Evolutionary conservation across 1,140 invertebrate genomes (phyloP).

Genomic region (Drosophila dunni): DNA sequence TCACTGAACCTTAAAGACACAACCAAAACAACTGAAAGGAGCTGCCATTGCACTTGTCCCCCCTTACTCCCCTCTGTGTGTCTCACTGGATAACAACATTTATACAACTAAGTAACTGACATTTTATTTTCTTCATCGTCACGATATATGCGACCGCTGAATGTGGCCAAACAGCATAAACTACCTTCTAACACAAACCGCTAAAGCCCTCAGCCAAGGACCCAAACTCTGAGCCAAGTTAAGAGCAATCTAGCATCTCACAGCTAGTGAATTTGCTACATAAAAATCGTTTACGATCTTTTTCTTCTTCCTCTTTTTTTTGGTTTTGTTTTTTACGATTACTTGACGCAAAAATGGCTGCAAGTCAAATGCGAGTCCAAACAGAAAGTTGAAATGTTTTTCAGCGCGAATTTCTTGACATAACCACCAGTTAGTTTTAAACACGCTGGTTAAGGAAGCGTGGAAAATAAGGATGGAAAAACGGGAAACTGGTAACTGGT

Average conservation of each 20-base stretch:
- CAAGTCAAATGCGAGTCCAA: constrained; percentile 70
- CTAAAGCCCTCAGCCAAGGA: background rate
- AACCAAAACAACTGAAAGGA: constrained; percentile 28
- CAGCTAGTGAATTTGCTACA: constrained; percentile 31
- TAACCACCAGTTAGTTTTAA: constrained; percentile 25
- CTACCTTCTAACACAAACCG: background rate
- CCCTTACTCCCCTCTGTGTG: constrained; percentile 1
- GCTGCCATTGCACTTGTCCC: constrained; percentile 9
- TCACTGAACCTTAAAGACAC: constrained; percentile 9
- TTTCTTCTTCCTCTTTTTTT: too few relatives aligned
- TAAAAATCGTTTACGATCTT: constrained; percentile 69
- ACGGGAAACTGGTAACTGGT: background rate
- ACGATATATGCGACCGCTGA: constrained; percentile 67
- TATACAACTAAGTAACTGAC: constrained; percentile 75
- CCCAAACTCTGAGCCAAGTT: background rate
- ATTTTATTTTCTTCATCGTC: constrained; percentile 69
- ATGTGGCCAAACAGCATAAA: constrained; percentile 38
- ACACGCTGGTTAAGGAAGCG: background rate
- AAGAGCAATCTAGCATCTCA: constrained; percentile 17
- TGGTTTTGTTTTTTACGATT: constrained; percentile 60
- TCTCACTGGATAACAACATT: constrained; percentile 46
- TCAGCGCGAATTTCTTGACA: constrained; percentile 58
- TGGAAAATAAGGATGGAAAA: background rate
- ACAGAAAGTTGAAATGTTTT: constrained; percentile 67
- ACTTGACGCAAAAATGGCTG: constrained; percentile 52